These are phyloP conservation scores for Apodemia duryi DNA, from an alignment of 2,888 invertebrate genomes.

Conservation along the genomic window DNA sequence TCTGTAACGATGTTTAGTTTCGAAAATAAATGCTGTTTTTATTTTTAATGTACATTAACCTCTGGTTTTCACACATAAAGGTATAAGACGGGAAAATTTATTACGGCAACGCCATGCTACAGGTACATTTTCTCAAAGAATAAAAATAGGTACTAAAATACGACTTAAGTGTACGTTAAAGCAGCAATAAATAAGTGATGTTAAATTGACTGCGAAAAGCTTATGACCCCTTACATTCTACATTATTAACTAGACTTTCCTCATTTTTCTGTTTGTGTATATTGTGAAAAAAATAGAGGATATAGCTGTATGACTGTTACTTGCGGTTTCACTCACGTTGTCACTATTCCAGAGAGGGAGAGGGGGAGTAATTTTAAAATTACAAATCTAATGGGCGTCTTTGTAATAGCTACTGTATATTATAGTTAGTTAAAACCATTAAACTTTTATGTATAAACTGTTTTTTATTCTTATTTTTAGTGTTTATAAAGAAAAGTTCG, in stretches of 20 bases:
- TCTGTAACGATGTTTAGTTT: background rate
- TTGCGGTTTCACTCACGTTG: too few relatives aligned
- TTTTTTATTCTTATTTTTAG: too few relatives aligned
- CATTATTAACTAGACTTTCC: conserved; percentile 21
- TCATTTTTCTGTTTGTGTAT: too few relatives aligned
- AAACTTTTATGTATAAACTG: too few relatives aligned
- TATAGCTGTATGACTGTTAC: too few relatives aligned
- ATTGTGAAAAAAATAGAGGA: too few relatives aligned
- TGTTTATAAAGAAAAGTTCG: too few relatives aligned
- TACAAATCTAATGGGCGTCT: too few relatives aligned
- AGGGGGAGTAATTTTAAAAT: too few relatives aligned
- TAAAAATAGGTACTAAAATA: conserved; percentile 50
- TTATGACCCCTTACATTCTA: conserved; percentile 53
- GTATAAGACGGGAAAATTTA: conserved; percentile 53
- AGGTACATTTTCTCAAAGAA: conserved; percentile 44
- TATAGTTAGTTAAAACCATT: too few relatives aligned
- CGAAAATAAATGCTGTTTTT: conserved; percentile 38
- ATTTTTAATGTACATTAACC: conserved; percentile 47
- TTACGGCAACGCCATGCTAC: conserved; percentile 39
- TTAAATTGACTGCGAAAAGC: conserved; percentile 72
- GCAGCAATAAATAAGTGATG: conserved; percentile 69
- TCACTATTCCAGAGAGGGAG: too few relatives aligned
- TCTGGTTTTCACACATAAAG: conserved; percentile 54
- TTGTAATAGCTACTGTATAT: too few relatives aligned
- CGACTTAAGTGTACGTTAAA: conserved; percentile 61